These are phyloP conservation scores for Tragelaphus buxtoni DNA, from an alignment of 2,113 vertebrate genomes.

Conservation along the genomic window DNA sequence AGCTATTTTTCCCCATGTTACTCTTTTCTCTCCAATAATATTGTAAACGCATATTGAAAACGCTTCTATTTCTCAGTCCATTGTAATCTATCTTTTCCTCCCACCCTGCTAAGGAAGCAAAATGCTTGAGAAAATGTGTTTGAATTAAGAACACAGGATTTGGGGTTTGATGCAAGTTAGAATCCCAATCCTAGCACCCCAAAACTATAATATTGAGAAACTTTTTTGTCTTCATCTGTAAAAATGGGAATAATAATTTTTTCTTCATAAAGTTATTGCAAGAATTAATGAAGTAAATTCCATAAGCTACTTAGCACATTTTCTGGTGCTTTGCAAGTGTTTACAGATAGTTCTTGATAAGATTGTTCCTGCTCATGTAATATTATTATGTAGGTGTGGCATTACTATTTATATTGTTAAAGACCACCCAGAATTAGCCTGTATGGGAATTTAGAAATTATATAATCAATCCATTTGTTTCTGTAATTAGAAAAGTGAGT, in stretches of 20 bases:
- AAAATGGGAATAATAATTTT: background rate
- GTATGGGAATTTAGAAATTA: background rate
- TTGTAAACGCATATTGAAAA: background rate
- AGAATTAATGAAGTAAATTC: background rate
- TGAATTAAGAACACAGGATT: constrained; percentile 7
- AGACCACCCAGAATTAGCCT: background rate
- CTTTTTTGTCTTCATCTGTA: background rate
- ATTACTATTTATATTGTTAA: constrained; percentile 8
- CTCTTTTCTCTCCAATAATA: constrained; percentile 3
- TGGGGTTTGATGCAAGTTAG: background rate
- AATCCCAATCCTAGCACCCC: background rate
- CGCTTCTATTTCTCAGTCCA: background rate
- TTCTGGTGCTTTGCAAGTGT: background rate
- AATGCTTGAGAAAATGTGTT: background rate
- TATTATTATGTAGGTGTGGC: background rate
- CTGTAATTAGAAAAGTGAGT: constrained; percentile 7
- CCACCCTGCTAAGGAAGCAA: background rate
- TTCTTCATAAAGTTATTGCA: background rate
- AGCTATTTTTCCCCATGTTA: background rate
- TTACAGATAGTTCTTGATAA: background rate
- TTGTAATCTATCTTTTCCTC: background rate
- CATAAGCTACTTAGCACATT: background rate
- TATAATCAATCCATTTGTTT: background rate
- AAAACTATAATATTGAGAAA: background rate
- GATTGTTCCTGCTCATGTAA: background rate